These are phyloP conservation scores for Polydrusus cervinus DNA, from an alignment of 2,888 invertebrate species.

Conservation along the genomic window DNA sequence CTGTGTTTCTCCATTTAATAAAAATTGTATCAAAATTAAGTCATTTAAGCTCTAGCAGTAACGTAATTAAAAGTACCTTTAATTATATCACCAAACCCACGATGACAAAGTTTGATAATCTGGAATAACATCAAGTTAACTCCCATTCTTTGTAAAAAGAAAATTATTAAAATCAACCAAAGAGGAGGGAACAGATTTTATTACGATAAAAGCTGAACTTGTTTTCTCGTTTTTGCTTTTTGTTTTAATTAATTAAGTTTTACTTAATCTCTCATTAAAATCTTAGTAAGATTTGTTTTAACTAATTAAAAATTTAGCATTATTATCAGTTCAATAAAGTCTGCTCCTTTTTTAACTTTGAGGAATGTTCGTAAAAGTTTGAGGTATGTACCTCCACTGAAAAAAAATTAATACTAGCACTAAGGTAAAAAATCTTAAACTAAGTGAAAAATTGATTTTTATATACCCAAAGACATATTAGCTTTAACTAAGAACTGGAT, in stretches of 20 bases:
- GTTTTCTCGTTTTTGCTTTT: slow-evolving; percentile 19
- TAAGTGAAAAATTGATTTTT: too few species aligned
- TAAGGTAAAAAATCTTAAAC: too few species aligned
- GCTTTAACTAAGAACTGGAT: too few species aligned
- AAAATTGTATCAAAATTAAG: too few species aligned
- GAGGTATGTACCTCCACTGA: too few species aligned
- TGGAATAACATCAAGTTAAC: slow-evolving; percentile 17
- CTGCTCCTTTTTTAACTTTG: not conserved
- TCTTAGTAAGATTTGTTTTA: slow-evolving; percentile 9
- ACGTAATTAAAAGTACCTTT: not conserved
- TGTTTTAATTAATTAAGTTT: slow-evolving; percentile 24
- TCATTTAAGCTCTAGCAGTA: not conserved
- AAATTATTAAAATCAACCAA: slow-evolving; percentile 18
- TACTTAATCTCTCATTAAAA: slow-evolving; percentile 23
- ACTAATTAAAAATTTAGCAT: slow-evolving; percentile 15
- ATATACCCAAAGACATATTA: too few species aligned
- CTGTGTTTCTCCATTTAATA: too few species aligned
- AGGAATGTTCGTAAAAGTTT: not conserved
- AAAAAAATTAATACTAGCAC: too few species aligned
- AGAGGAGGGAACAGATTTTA: slow-evolving; percentile 12
- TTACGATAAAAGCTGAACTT: slow-evolving; percentile 20
- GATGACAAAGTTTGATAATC: slow-evolving; percentile 20
- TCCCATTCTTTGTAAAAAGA: slow-evolving; percentile 9
- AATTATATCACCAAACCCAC: slow-evolving; percentile 7
- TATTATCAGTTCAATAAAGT: slow-evolving; percentile 17